These are phyloP conservation scores for Vireo altiloquus DNA, from an alignment of 2,113 vertebrate species.

Conservation along the genomic window DNA sequence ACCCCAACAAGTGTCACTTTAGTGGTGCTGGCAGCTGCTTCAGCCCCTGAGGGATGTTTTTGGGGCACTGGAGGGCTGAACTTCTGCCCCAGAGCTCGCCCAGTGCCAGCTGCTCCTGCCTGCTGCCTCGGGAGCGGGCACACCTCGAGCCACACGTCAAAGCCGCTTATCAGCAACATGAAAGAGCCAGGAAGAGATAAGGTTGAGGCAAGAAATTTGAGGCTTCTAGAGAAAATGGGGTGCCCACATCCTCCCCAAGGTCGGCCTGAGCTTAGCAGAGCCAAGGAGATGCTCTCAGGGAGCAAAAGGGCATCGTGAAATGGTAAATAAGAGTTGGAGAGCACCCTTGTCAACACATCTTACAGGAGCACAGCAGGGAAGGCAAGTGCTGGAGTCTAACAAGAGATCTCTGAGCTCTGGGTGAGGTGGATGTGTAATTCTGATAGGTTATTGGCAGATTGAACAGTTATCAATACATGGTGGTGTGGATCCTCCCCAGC, in stretches of 20 bases:
- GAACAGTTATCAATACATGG: accelerated
- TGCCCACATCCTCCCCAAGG: not conserved
- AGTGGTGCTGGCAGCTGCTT: not conserved
- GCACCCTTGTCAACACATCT: accelerated
- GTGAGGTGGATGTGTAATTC: not conserved
- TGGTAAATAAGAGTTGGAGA: no score
- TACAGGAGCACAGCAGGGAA: not conserved
- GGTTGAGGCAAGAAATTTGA: not conserved
- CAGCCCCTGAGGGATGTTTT: not conserved
- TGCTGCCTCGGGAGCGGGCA: not conserved
- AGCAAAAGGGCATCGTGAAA: not conserved
- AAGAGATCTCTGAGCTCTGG: accelerated
- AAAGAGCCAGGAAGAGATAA: not conserved
- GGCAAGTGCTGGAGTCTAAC: not conserved
- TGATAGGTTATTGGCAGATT: accelerated
- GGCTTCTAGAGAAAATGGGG: not conserved
- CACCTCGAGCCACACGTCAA: not conserved
- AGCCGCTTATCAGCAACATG: not conserved
- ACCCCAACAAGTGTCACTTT: not conserved
- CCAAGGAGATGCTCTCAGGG: not conserved
- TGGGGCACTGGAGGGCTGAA: not conserved
- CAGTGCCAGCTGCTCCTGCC: not conserved
- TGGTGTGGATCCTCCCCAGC: not conserved
- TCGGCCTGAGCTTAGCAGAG: not conserved
- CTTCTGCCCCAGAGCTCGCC: not conserved